These are phyloP conservation scores for Colaptes auratus DNA, from an alignment of 2,113 vertebrate genomes.

Conservation along the genomic window DNA sequence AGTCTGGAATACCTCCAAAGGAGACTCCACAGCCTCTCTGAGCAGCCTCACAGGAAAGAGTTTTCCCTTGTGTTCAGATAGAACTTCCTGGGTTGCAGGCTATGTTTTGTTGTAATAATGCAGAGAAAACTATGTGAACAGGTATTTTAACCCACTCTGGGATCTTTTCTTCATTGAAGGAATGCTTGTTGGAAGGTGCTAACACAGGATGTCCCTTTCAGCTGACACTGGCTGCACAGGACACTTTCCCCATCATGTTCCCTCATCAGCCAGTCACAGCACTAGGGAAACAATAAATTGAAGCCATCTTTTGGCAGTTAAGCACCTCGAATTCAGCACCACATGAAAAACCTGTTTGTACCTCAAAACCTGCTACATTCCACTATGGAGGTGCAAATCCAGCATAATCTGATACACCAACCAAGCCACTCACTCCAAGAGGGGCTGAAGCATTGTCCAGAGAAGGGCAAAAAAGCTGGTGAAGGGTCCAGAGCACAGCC, in stretches of 20 bases:
- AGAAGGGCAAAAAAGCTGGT: too few relatives aligned
- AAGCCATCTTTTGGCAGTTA: neutral
- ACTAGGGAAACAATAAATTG: neutral
- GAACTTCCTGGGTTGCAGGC: too few relatives aligned
- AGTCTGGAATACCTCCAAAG: too few relatives aligned
- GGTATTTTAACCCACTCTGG: neutral
- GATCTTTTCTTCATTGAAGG: accelerated
- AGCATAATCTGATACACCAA: too few relatives aligned
- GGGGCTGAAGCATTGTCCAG: too few relatives aligned
- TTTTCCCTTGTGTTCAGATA: too few relatives aligned
- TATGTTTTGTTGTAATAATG: neutral
- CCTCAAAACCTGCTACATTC: neutral
- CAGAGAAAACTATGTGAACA: accelerated
- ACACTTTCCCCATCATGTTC: neutral
- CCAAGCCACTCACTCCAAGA: neutral
- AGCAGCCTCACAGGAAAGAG: too few relatives aligned
- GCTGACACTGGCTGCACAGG: accelerated
- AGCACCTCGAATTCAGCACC: neutral
- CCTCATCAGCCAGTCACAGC: accelerated
- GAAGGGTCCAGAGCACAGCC: too few relatives aligned
- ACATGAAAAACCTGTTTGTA: accelerated
- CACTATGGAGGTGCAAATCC: accelerated
- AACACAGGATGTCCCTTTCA: accelerated
- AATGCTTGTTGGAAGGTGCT: neutral
- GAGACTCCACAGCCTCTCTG: too few relatives aligned